phyloP scores from a whole-genome alignment of 2,888 invertebrate species.

The Anthophora plumipes region DNA sequence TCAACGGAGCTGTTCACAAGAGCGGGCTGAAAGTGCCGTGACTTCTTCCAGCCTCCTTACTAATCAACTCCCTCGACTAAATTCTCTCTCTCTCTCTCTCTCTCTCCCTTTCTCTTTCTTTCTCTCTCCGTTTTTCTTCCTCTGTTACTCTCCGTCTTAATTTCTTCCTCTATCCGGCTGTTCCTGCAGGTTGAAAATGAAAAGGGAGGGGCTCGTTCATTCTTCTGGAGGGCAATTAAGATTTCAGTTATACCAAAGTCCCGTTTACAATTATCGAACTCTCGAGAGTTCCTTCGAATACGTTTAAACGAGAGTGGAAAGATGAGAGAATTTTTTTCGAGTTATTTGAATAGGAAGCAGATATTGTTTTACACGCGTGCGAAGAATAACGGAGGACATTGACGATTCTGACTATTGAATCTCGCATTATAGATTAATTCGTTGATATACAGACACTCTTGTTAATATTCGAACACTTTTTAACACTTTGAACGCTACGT shows the following conservation, averaged over 20 bases:
- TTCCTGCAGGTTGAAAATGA: too few species aligned
- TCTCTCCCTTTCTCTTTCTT: background rate
- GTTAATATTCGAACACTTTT: too few species aligned
- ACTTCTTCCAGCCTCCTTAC: constrained; percentile 42
- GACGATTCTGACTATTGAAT: too few species aligned
- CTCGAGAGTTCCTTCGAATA: background rate
- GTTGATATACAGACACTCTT: too few species aligned
- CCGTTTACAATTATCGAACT: constrained; percentile 27
- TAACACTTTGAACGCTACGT: too few species aligned
- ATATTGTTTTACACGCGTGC: too few species aligned
- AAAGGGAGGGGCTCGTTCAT: constrained; percentile 7
- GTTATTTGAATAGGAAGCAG: too few species aligned
- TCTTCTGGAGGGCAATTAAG: constrained; percentile 38
- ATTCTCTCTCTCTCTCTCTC: background rate
- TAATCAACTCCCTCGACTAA: constrained; percentile 53
- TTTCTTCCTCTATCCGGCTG: too few species aligned
- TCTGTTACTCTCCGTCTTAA: background rate
- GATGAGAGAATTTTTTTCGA: background rate
- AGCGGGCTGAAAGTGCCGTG: constrained; percentile 25
- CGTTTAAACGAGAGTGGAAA: background rate
- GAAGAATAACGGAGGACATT: too few species aligned
- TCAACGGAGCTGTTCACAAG: constrained; percentile 18
- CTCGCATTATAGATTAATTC: too few species aligned
- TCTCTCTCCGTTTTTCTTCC: background rate
- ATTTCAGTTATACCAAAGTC: constrained; percentile 8